Base-by-base conservation (phyloP, 35 echinoderm and acorn worm species). In the Lytechinus variegatus region DNA sequence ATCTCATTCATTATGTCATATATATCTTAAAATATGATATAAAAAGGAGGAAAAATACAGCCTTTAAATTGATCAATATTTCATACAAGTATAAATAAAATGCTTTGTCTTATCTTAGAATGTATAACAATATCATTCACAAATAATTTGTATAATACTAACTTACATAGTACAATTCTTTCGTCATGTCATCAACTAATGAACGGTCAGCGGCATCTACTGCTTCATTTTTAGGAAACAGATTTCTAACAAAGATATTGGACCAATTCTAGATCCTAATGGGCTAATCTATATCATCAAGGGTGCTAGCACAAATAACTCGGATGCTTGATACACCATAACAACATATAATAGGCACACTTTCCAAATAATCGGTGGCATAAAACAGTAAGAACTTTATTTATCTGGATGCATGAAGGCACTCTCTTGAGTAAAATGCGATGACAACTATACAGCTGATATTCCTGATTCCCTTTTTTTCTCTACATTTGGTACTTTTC, bases 1-100 rank as follows among this genome's bases (percentile, higher is more conserved):
- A 79, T 79, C 66, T 79, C 66, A 79, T 79, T 79, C 66, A 16
- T n/a, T 79, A 79, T 79, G 66, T 79, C 66, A n/a, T 79, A 79
- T 24, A 79, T 44, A 79, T 79, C 21, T 79, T n/a, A 79, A 79
- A 79, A 79, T 79, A 79, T 24, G 19, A 4, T 79, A 79, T 79
- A 79, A 79, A 79, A 71, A 79, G 6, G 2, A 79, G 66, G 66
- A 79, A 79, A 79, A 79, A 79, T 79, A 79, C 66, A 79, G 66
- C 66, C 66, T 79, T 71, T 79, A 5, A 60, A 24, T 16, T 5
- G 66, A 79, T 79, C 66, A 79, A 79, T 27, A 79, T 79, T 79
- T n/a, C 19, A 16, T 79, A 79, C 66, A 79, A 24, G 66, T 79
- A 79, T 79, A 79, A 79, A 79, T 79, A 79, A 79, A 79, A 79